These are phyloP conservation scores for Vanessa atalanta DNA, from an alignment of 1,140 invertebrate genomes.

Conservation along the genomic window DNA sequence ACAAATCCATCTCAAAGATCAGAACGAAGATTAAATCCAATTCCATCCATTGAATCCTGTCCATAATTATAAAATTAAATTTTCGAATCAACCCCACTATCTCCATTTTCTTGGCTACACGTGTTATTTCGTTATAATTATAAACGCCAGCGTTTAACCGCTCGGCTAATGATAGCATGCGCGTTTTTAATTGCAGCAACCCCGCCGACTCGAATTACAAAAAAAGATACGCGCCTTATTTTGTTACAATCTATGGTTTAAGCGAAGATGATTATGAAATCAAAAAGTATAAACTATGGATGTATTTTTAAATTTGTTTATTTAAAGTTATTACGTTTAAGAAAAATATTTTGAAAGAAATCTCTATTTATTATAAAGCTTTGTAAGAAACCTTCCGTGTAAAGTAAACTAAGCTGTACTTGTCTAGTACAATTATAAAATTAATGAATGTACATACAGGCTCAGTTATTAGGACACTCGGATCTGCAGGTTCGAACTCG, in stretches of 20 bases:
- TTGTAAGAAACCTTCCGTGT: neutral
- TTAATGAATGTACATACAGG: no score
- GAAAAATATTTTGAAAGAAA: no score
- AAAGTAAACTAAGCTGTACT: no score
- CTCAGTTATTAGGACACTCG: no score
- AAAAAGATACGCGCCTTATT: neutral
- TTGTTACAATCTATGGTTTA: slow-evolving; percentile 2
- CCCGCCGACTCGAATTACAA: slow-evolving; percentile 20
- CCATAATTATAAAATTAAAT: slow-evolving; percentile 50
- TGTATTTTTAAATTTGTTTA: neutral
- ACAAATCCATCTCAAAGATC: slow-evolving; percentile 10
- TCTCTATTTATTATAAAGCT: neutral
- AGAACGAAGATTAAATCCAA: slow-evolving; percentile 29
- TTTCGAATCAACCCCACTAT: slow-evolving; percentile 40
- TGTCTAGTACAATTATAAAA: no score
- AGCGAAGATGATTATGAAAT: neutral
- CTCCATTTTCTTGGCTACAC: slow-evolving; percentile 45
- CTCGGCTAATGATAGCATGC: slow-evolving; percentile 60
- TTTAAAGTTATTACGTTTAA: neutral
- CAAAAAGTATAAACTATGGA: no score
- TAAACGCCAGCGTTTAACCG: slow-evolving; percentile 50
- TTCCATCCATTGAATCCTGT: slow-evolving; percentile 45
- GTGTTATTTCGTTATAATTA: slow-evolving; percentile 60
- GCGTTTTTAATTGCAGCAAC: slow-evolving; percentile 61
- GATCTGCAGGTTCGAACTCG: no score